Base-by-base conservation (phyloP, 2,797 vertebrate genomes). In the Poecilia picta region DNA sequence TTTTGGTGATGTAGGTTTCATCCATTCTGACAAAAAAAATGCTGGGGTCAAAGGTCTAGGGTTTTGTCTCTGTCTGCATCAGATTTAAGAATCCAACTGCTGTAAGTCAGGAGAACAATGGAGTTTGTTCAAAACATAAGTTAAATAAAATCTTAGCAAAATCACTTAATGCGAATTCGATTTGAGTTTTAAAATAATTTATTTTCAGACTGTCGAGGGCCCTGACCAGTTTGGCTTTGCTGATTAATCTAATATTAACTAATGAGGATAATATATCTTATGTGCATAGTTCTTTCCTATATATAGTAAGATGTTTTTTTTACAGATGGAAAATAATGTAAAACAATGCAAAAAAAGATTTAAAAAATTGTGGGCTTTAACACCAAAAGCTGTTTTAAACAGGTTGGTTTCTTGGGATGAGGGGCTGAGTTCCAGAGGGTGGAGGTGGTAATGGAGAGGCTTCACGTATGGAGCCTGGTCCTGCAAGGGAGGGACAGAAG, bases 11-110 rank as follows among this genome's bases (percentile, higher is more conserved):
- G 39, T 39, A 39, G 39, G 39, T 5, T 84, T 92, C 80, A 87
- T 92, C 85, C 86, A 89, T 81, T 91, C 81, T 93, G 86, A 85
- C 47, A 28, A n/a, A 74, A 76, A 84, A 90, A 76, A 47, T n/a
- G 82, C 39, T 53, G 13, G 28, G 90, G 90, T 93, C 88, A 94
- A 84, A 94, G 90, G 89, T 72, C 88, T 84, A 7, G 8, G 57
- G 74, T 78, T 91, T 83, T 82, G 76, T 89, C 82, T 83, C 72
- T 41, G 28, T 74, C 78, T 83, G 62, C 3, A 31, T 12, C 36
- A 73, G 70, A 81, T 66, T 68, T 46, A 45, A 75, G 59, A 70
- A 72, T 72, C 39, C 77, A 11, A 47, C n/a, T 77, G 75, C 81
- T 76, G 7, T 77, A 51, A 10, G 75, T 4, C 31, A 76, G n/a